Conservation (phyloP, 2,888 invertebrate species). For the Ischnura elegans region DNA sequence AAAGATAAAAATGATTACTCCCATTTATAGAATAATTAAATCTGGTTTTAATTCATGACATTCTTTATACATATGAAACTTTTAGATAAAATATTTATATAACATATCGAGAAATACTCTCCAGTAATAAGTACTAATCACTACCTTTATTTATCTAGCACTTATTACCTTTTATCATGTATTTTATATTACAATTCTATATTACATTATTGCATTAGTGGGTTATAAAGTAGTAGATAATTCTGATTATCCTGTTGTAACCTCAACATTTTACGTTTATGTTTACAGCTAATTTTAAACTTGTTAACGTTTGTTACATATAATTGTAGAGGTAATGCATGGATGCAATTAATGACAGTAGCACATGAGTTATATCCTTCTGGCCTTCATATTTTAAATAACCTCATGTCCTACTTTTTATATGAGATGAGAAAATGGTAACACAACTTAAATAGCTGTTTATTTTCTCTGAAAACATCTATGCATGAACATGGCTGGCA, state of each 20-base stretch:
- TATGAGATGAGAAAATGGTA: background rate
- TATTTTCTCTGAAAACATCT: background rate
- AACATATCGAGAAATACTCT: constrained; percentile 28
- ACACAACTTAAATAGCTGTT: background rate
- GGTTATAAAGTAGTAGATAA: constrained; percentile 19
- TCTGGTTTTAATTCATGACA: constrained; percentile 32
- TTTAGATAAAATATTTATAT: constrained; percentile 38
- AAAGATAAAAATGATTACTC: background rate
- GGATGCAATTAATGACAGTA: background rate
- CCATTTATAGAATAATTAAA: constrained; percentile 9
- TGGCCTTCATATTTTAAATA: background rate
- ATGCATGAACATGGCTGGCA: background rate
- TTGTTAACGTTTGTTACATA: constrained; percentile 31
- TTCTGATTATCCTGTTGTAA: constrained; percentile 4
- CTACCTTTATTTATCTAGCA: constrained; percentile 25
- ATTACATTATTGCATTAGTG: constrained; percentile 35
- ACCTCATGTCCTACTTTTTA: background rate
- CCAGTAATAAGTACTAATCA: constrained; percentile 22
- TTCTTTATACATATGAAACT: constrained; percentile 38
- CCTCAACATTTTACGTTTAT: constrained; percentile 5
- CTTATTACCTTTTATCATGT: constrained; percentile 21
- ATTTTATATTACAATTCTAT: constrained; percentile 35
- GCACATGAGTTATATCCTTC: background rate
- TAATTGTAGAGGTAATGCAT: constrained; percentile 35
- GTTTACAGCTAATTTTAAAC: constrained; percentile 33